A percentile compares a stretch with the other conserved stretches of the same genome.
These are phyloP conservation scores for Chelonus formosanus DNA, from an alignment of 2,888 invertebrate species.

Conservation along the genomic window DNA sequence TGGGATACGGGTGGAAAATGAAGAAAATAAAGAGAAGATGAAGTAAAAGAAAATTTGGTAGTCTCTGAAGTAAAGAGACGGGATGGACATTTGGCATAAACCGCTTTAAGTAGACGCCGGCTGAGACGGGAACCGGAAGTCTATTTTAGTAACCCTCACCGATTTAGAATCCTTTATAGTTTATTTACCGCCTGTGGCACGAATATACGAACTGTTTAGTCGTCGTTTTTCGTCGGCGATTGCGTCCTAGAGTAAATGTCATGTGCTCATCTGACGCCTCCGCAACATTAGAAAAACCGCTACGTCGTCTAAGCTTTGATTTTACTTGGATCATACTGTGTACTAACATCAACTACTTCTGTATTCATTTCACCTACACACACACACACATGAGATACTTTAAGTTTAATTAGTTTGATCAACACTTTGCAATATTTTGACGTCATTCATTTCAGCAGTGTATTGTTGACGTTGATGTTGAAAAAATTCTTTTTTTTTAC, in stretches of 20 bases:
- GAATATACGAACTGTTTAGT: conserved; percentile 16
- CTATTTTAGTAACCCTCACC: conserved; percentile 62
- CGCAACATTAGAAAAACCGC: conserved; percentile 18
- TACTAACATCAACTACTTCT: not conserved
- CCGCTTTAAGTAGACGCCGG: conserved; percentile 57
- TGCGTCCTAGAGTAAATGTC: conserved; percentile 27
- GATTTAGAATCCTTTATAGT: conserved; percentile 65
- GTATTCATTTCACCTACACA: too few species aligned
- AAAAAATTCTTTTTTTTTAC: too few species aligned
- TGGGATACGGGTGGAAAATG: not conserved
- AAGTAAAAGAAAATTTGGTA: conserved; percentile 6
- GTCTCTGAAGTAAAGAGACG: conserved; percentile 21
- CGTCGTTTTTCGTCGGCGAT: conserved; percentile 25
- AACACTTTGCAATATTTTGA: too few species aligned
- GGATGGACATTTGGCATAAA: conserved; percentile 53
- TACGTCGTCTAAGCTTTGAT: conserved; percentile 7
- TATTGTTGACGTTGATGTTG: too few species aligned
- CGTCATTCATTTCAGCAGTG: too few species aligned
- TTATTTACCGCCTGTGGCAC: conserved; percentile 46
- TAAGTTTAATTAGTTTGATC: too few species aligned
- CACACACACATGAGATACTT: too few species aligned
- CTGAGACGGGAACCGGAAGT: conserved; percentile 65
- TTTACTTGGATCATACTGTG: not conserved
- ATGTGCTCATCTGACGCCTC: conserved; percentile 26
- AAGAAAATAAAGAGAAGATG: conserved; percentile 4